Evolutionary conservation across 2,888 invertebrate species (phyloP), one percentile per base, ranked within the genome.

Genomic region (Camptogramma bilineatum): DNA sequence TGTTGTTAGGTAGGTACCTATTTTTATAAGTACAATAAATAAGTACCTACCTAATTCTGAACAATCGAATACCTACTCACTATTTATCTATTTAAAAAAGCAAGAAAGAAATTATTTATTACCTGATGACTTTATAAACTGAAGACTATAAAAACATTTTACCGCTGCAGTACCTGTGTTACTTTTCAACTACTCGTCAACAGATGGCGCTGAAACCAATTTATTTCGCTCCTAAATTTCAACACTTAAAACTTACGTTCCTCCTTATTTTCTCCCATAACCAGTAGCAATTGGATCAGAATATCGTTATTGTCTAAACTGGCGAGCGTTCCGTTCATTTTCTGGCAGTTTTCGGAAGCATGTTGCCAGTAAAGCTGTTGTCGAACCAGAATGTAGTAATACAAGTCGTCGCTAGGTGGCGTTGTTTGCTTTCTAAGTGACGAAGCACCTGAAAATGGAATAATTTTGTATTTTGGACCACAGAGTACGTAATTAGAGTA

Each of bases 241-340:
- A 13, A 18, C 2, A 2, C 13, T 7, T 8, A 10, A 39, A 64
- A 64, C 91, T 85, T 52, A 92, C 93, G 89, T 71, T 85, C 80
- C 0, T 91, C 85, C 64, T 83, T 87, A 76, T 88, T 88, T 68
- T 92, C 93, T 0, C 90, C 91, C 93, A 93, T 93, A 0, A 87
- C 72, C 1, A 92, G 66, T 19, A 93, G 60, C 17, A 93, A 63
- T 50, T 91, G 88, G 10, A 87, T 76, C 18, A 92, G 54, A 1
- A 87, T 71, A 5, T 91, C 90, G 1, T 77, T 77, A 47, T 65
- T 88, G 0, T 90, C 90, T 1, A 91, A 55, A 9, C 70, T 76
- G 0, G 91, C 91, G 0, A 93, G 80, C 0, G 83, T 77, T 0
- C 91, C 93, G 60, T 91, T 92, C 81, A 91, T 78, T 60, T 81